Conservation (phyloP, 2,113 vertebrate genomes). For the Narcine bancroftii region DNA sequence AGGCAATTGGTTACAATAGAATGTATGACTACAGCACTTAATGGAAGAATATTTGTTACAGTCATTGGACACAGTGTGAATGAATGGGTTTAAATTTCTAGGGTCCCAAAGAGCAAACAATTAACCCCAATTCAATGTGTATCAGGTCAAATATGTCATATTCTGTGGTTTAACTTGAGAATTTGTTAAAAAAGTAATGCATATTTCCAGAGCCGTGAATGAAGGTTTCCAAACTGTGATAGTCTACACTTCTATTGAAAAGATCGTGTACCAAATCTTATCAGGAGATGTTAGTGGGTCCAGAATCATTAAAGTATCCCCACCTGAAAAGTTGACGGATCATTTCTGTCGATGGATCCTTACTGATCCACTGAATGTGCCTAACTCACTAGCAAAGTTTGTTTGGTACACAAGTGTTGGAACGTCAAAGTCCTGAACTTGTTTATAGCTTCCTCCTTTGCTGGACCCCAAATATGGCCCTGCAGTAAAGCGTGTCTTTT, state of each 20-base stretch:
- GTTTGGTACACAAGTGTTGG: neutral
- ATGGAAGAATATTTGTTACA: neutral
- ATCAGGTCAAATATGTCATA: neutral
- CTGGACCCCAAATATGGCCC: neutral
- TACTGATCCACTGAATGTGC: too few relatives aligned
- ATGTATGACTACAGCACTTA: neutral
- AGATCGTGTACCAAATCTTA: neutral
- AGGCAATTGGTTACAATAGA: neutral
- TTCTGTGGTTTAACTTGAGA: conserved; percentile 6
- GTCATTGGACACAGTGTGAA: neutral
- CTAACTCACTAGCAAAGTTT: neutral
- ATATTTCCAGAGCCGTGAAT: neutral
- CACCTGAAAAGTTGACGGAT: too few relatives aligned
- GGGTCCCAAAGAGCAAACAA: neutral
- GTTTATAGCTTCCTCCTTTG: neutral
- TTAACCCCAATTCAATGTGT: neutral
- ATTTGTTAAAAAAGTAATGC: neutral
- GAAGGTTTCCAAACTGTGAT: neutral
- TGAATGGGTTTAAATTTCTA: neutral
- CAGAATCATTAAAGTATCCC: too few relatives aligned
- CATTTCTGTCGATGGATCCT: too few relatives aligned
- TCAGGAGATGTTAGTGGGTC: too few relatives aligned
- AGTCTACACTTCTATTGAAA: neutral
- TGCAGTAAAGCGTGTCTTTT: neutral
- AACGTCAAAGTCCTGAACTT: neutral